Percentiles rank a stretch among this genome's conserved stretches.
Conservation (phyloP, 1,140 invertebrate genomes). For the Pseudomyrmex sp. region DNA sequence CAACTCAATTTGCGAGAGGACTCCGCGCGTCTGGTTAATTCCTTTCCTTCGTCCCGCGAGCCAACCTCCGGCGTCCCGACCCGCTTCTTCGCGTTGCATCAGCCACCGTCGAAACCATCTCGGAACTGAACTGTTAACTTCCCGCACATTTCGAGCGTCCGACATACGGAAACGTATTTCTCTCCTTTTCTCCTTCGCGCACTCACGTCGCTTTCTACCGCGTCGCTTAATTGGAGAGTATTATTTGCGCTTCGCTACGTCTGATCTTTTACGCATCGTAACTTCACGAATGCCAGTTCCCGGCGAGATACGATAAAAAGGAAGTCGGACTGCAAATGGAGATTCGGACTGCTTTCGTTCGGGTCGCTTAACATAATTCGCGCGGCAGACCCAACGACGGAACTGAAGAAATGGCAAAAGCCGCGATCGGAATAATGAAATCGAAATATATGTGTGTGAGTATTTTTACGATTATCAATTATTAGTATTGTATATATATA, state of each 20-base stretch:
- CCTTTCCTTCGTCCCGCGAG: slow-evolving; percentile 71
- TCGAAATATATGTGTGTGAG: too few relatives aligned
- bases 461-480: too few relatives aligned
- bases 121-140: slow-evolving; percentile 66
- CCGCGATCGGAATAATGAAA: slow-evolving; percentile 24
- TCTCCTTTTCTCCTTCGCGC: background rate
- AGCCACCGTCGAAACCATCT: slow-evolving; percentile 48
- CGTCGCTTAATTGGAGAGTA: slow-evolving; percentile 67
- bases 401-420: background rate
- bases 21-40: slow-evolving; percentile 79
- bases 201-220: slow-evolving; percentile 12
- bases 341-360: slow-evolving; percentile 35
- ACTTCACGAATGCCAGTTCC: slow-evolving; percentile 56
- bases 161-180: slow-evolving; percentile 52
- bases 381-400: background rate
- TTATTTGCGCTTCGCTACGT: slow-evolving; percentile 52
- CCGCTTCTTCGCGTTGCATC: slow-evolving; percentile 21
- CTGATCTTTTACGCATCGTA: slow-evolving; percentile 51
- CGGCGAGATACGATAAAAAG: slow-evolving; percentile 4
- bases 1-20: slow-evolving; percentile 82
- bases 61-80: slow-evolving; percentile 13
- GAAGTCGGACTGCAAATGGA: slow-evolving; percentile 15
- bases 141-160: slow-evolving; percentile 54
- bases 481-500: background rate
- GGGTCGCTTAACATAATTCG: slow-evolving; percentile 45